Conservation (phyloP, 2,797 vertebrate species). For the Netta rufina region DNA sequence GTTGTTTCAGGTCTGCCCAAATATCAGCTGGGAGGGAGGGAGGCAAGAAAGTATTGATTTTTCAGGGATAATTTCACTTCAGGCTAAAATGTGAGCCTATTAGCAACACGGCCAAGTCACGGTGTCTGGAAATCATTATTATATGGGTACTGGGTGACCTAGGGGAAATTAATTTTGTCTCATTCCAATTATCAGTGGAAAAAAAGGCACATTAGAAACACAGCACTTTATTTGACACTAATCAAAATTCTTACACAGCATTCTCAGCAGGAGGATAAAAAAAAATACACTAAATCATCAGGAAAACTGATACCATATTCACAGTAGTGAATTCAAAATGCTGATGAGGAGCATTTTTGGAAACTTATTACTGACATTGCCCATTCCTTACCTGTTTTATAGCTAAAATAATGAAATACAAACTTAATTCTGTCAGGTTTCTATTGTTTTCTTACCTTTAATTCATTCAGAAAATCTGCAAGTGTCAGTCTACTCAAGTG, state of each 20-base stretch:
- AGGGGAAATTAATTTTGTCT: slow-evolving; percentile 36
- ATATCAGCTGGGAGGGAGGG: not conserved
- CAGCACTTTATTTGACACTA: not conserved
- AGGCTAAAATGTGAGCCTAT: not conserved
- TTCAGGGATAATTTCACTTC: not conserved
- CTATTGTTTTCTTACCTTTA: not conserved
- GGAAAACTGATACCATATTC: not conserved
- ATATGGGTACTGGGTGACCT: not conserved
- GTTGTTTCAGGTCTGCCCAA: not conserved
- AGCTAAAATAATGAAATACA: not conserved
- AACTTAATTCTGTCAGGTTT: not conserved
- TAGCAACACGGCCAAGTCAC: not conserved
- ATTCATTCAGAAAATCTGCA: not conserved
- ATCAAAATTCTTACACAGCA: slow-evolving; percentile 20
- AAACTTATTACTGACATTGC: not conserved
- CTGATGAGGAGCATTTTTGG: not conserved
- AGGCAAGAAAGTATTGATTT: not conserved
- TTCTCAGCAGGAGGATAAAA: slow-evolving; percentile 13
- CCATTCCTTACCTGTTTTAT: not conserved
- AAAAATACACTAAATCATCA: not conserved
- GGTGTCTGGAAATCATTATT: not conserved
- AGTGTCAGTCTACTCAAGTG: not conserved
- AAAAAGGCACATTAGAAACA: not conserved
- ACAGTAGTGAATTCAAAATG: not conserved
- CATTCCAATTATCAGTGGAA: slow-evolving; percentile 12